Evolutionary conservation across 2,888 invertebrate genomes (phyloP).

Genomic region (Habroteleia sp.): DNA sequence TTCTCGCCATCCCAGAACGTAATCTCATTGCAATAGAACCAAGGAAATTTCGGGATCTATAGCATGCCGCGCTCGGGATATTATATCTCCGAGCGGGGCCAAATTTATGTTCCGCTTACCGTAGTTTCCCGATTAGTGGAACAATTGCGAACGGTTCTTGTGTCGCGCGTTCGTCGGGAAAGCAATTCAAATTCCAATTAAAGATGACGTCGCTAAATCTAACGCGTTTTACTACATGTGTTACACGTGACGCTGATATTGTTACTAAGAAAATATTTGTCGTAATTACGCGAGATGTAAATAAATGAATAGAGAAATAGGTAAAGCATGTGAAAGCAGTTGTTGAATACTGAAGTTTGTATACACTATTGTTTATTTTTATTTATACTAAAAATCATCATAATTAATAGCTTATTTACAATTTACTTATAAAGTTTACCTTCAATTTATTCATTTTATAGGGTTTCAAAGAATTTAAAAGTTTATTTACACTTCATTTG

Average conservation of each 20-base stretch:
- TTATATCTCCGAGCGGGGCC: slow-evolving; percentile 32
- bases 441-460: too few relatives aligned
- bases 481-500: too few relatives aligned
- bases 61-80: slow-evolving; percentile 9
- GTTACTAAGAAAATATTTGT: slow-evolving; percentile 21
- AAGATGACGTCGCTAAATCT: slow-evolving; percentile 52
- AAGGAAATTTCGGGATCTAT: slow-evolving; percentile 30
- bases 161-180: slow-evolving; percentile 42
- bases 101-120: slow-evolving; percentile 60
- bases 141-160: slow-evolving; percentile 58
- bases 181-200: slow-evolving; percentile 62
- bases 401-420: too few relatives aligned
- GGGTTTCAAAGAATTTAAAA: too few relatives aligned
- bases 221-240: slow-evolving; percentile 45
- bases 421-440: too few relatives aligned
- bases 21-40: slow-evolving; percentile 31
- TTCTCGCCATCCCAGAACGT: slow-evolving; percentile 7
- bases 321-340: too few relatives aligned
- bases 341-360: too few relatives aligned
- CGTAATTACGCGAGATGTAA: slow-evolving; percentile 20
- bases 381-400: too few relatives aligned
- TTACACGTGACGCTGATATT: slow-evolving; percentile 43
- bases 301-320: too few relatives aligned
- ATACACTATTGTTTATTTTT: too few relatives aligned
- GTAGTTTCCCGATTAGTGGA: slow-evolving; percentile 58